Evolutionary conservation across 2,888 invertebrate genomes (phyloP).

Genomic region (Mayetiola destructor): DNA sequence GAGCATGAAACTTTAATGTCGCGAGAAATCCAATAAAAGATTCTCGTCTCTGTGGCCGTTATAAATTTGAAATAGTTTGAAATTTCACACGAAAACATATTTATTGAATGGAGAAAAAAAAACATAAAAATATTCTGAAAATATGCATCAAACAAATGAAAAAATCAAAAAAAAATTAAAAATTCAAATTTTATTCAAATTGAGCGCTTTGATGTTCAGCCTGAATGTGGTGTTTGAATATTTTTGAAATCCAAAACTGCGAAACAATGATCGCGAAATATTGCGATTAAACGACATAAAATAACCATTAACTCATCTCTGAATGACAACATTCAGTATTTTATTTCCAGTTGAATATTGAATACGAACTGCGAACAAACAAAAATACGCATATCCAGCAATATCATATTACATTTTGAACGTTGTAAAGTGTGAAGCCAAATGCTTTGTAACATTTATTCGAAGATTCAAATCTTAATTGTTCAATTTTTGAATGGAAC

Average conservation of each 20-base stretch:
- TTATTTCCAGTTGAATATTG: background rate
- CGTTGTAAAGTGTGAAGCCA: background rate
- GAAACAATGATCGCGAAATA: conserved; percentile 1
- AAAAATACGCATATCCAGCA: background rate
- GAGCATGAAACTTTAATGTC: too few species aligned
- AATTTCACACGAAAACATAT: background rate
- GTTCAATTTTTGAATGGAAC: background rate
- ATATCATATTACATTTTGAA: conserved; percentile 7
- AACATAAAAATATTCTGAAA: background rate
- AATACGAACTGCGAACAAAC: background rate
- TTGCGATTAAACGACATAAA: background rate
- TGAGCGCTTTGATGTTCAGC: background rate
- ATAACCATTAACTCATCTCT: background rate
- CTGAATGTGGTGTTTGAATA: background rate
- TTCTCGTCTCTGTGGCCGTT: too few species aligned
- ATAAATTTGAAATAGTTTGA: too few species aligned
- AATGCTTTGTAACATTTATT: background rate
- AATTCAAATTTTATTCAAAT: conserved; percentile 5
- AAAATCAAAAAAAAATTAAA: background rate
- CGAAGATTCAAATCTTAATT: background rate
- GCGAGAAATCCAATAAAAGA: too few species aligned
- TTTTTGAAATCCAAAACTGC: background rate
- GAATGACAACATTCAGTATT: background rate
- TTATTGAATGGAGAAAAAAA: background rate
- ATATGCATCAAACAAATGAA: background rate